Evolutionary conservation across 2,797 vertebrate species (phyloP).

Genomic region (Bradypus variegatus): DNA sequence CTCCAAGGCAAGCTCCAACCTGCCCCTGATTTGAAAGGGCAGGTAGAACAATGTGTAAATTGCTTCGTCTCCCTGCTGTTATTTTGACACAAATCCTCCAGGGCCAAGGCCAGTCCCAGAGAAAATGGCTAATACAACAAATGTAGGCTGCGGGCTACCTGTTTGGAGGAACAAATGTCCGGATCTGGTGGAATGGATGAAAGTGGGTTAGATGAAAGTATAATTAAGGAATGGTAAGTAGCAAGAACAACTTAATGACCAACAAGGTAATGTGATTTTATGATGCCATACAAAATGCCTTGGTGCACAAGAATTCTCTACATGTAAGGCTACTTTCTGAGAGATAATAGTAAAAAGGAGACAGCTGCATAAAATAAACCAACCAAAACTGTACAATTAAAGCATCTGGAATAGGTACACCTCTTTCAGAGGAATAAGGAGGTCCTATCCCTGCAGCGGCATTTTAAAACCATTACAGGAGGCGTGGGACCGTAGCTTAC

Average conservation of each 20-base stretch:
- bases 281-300: not conserved
- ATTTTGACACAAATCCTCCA: slow-evolving; percentile 51
- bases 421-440: slow-evolving; percentile 9
- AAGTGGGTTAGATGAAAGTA: not conserved
- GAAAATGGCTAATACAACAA: slow-evolving; percentile 11
- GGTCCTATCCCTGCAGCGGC: not conserved
- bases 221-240: not conserved
- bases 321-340: not conserved
- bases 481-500: not conserved
- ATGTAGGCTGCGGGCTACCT: slow-evolving; percentile 19
- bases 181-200: not conserved
- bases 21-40: slow-evolving; percentile 47
- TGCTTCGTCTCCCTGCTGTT: slow-evolving; percentile 51
- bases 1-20: slow-evolving; percentile 33
- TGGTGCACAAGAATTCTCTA: not conserved
- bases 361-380: slow-evolving; percentile 8
- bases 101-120: slow-evolving; percentile 32
- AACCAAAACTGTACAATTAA: not conserved
- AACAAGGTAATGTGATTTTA: not conserved
- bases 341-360: not conserved
- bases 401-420: not conserved
- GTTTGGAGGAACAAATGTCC: slow-evolving; percentile 5
- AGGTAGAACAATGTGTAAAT: slow-evolving; percentile 38
- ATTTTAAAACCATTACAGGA: slow-evolving; percentile 28
- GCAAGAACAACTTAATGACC: not conserved